Base-by-base conservation (phyloP, 2,113 vertebrate genomes). In the Rhizomys pruinosus region DNA sequence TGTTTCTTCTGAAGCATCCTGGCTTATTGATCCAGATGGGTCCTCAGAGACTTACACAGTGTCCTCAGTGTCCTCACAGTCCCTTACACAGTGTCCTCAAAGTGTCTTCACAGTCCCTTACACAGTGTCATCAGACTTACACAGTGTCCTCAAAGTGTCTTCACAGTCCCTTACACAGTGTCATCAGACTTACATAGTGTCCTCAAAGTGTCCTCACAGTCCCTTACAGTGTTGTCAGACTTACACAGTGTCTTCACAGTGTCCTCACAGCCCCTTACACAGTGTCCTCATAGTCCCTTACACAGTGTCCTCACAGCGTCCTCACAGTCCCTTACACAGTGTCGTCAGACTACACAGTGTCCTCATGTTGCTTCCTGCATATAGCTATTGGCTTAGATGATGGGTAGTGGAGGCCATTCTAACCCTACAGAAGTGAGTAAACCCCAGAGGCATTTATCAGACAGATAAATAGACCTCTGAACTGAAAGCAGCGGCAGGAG, bases 1-100 rank as follows among this genome's bases (percentile, higher is more conserved):
- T 95, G 72, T 97, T 97, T 93, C 96, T 97, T 96, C 73, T 77
- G 44, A 37, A 76, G 72, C 17, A 13, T 91, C 91, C 97, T 97
- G 96, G 78, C 39, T 76, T 86, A 74, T 95, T 94, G 95, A 95
- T 79, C 77, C 96, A 95, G 93, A 97, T 32, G 66, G 63, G 89
- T 69, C 27, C 5, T 44, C 85, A 84, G 68, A 59, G 71, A 92
- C 11, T 47, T 69, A 23, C 10, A 29, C 25, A 44, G 27, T 32
- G 39, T 5, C 8, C 0, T 4, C 20, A 76, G 7, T 59, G 42
- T n/a, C n/a, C n/a, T n/a, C n/a, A n/a, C n/a, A n/a, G n/a, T n/a
- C n/a, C n/a, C n/a, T n/a, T n/a, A n/a, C n/a, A n/a, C n/a, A n/a
- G n/a, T n/a, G n/a, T n/a, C n/a, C n/a, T n/a, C n/a, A n/a, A 22